Base-by-base conservation (phyloP, 2,113 vertebrate species). In the Axis porcinus region DNA sequence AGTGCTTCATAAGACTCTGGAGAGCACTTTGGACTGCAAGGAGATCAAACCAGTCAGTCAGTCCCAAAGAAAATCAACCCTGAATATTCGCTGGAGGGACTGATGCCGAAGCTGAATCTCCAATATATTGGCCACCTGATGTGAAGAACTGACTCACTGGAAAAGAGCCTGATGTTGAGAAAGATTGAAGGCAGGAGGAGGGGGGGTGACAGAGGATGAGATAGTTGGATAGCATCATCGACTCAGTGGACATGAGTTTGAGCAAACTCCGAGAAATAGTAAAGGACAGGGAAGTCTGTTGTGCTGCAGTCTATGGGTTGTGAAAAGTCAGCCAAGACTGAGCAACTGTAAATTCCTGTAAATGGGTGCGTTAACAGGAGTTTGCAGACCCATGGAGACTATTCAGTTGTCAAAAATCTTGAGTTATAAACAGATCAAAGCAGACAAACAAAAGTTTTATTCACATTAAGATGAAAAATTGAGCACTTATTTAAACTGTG, bases 371-470 rank as follows among this genome's bases (percentile, higher is more conserved):
- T 70, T 60, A n/a, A 33, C 23, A 70, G 50, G 21, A 43, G 27
- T 83, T 2, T 23, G 70, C n/a, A 93, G 36, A 86, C 1, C 10
- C 12, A 28, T 54, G 43, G 23, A 81, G 43, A 74, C 4, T 16
- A 83, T 30, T 74, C 7, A 43, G 16, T 70, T 92, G 14, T 84
- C 10, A 76, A 21, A 30, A 21, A 62, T 62, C 15, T 83, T 93
- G 15, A 92, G 54, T 86, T 86, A 79, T 15, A 81, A 86, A 47
- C 17, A 91, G 55, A 86, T 76, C 27, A 81, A 54, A n/a, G 10
- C n/a, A 58, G 76, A 40, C 15, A 45, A 55, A 25, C 36, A 70
- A 84, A 58, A 87, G 7, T 15, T 90, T 92, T 52, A 58, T 82
- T 87, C 57, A 33, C 8, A 54, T 45, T 78, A 40, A 64, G 8